Percentiles rank a stretch among this genome's conserved stretches.
phyloP scores from a whole-genome alignment of 2,113 vertebrate species.

The Puffinus mauretanicus region DNA sequence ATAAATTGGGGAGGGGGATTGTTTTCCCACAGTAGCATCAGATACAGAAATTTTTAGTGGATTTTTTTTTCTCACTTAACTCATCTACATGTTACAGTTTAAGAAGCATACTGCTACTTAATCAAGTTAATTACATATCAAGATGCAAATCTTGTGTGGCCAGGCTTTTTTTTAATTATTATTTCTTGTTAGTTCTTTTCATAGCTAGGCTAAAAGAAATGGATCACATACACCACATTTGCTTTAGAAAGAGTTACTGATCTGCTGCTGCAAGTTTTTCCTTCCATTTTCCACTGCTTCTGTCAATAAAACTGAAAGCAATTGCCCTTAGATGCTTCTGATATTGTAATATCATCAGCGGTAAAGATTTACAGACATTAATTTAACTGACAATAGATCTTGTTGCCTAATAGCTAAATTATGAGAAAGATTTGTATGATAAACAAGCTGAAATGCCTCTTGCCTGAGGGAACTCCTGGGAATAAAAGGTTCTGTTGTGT shows the following conservation, averaged over 20 bases:
- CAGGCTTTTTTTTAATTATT: neutral
- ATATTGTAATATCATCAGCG: neutral
- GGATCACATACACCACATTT: neutral
- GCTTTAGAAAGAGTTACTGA: neutral
- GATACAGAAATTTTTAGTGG: neutral
- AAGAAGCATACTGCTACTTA: slow-evolving; percentile 34
- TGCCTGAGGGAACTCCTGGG: neutral
- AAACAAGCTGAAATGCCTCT: neutral
- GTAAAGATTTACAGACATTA: neutral
- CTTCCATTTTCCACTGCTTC: slow-evolving; percentile 9
- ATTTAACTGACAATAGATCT: slow-evolving; percentile 6
- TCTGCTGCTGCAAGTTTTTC: neutral
- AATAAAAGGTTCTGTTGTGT: neutral
- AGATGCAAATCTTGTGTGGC: neutral
- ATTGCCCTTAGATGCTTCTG: neutral
- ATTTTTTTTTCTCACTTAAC: neutral
- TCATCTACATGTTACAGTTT: slow-evolving; percentile 1
- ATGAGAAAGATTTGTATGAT: neutral
- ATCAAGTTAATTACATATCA: slow-evolving; percentile 42
- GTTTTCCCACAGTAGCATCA: neutral
- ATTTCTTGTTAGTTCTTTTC: slow-evolving; percentile 7
- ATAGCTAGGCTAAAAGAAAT: slow-evolving; percentile 15
- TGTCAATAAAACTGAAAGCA: slow-evolving; percentile 19
- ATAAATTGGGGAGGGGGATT: neutral
- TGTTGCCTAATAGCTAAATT: neutral